Base-by-base conservation (phyloP, 2,888 invertebrate genomes). In the Apantesis nais region DNA sequence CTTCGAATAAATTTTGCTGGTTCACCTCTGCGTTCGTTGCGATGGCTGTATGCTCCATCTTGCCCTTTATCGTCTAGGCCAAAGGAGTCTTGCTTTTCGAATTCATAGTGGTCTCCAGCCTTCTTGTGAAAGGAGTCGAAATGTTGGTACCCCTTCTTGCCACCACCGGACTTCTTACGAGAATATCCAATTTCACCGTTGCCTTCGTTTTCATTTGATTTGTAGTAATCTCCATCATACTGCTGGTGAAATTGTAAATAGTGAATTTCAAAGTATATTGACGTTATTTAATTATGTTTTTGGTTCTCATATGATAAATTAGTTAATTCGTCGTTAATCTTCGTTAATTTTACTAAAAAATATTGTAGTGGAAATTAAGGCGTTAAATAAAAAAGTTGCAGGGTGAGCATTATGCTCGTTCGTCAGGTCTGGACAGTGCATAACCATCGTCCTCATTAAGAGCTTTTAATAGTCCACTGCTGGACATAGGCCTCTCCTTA, bases 111-210 rank as follows among this genome's bases (percentile, higher is more conserved):
- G 88, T 97, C 97, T 0, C 97, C 97, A 55, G 96, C 96, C 86
- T 96, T 97, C 88, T 97, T 97, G 90, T 97, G 97, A 91, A 93
- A 97, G 67, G 97, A 96, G 90, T 97, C 97, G 83, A 96, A 96
- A 81, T 96, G 96, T 87, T 97, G 97, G 92, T 97, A 97, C 0
- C 97, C 97, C 78, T 96, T 96, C 85, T 96, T 96, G 39, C 97
- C 97, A 65, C 97, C 96, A 74, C 96, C 96, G 61, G 95, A 92
- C 84, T 95, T 95, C 85, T 96, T 96, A 75, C 96, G 96, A 63
- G 96, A 95, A 88, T 96, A 97, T 3, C 97, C 97, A 72, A 96
- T 96, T 74, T 96, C 96, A 34, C 96, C 96, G 68, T 96, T 96
- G 0, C 96, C 96, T 68, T 96, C 96, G 77, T 95, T 95, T 22